Conservation (phyloP, 2,888 invertebrate species). For the Caradrina kadenii region DNA sequence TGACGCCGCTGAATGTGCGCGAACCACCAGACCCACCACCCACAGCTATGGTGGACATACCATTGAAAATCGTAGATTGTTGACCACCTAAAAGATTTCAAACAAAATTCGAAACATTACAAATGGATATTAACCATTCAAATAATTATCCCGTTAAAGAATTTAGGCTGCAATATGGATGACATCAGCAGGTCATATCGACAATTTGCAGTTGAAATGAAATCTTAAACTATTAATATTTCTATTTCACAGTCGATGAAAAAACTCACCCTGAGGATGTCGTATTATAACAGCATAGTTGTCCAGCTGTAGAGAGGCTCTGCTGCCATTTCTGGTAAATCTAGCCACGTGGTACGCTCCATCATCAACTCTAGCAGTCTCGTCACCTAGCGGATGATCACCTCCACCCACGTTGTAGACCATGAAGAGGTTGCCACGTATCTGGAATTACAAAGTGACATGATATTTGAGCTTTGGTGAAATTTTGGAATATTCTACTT, state of each 20-base stretch:
- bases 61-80: conserved; percentile 97
- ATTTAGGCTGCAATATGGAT: no score
- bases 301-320: conserved; percentile 97
- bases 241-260: no score
- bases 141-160: no score
- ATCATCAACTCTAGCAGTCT: conserved; percentile 97
- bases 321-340: conserved; percentile 96
- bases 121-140: no score
- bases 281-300: conserved; percentile 96
- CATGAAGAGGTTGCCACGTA: conserved; percentile 97
- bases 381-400: conserved; percentile 97
- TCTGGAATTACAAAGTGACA: conserved; percentile 84
- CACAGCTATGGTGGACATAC: conserved; percentile 96
- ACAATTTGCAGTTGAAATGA: no score
- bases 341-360: conserved; percentile 98
- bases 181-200: no score
- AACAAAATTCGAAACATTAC: no score
- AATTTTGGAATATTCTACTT: no score
- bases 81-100: conserved; percentile 92
- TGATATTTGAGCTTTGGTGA: no score
- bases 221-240: no score
- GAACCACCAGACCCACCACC: conserved; percentile 94
- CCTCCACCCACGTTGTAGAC: conserved; percentile 98
- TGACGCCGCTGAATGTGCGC: conserved; percentile 95
- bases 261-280: conserved; percentile 94